phyloP scores from a whole-genome alignment of 35 echinoderm and acorn worm genomes.

The Strongylocentrotus purpuratus region DNA sequence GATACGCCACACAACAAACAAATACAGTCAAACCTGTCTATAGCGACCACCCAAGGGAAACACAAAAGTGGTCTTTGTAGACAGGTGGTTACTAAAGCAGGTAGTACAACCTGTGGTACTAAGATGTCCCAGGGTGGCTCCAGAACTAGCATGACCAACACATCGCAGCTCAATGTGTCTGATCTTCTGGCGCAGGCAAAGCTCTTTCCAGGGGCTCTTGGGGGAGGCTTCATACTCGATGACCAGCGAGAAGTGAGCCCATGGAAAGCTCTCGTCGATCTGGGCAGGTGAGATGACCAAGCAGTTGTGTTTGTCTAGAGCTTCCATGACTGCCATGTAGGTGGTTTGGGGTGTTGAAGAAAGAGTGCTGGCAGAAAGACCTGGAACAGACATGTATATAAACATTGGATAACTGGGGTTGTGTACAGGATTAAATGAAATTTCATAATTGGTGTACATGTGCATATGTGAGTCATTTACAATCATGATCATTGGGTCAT shows the following conservation, averaged over 20 bases:
- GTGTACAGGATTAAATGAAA: too few species aligned
- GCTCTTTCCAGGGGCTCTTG: conserved; percentile 60
- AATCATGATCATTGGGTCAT: too few species aligned
- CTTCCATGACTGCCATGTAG: conserved; percentile 42
- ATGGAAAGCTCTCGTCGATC: conserved; percentile 73
- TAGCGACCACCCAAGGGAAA: too few species aligned
- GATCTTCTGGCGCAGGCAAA: conserved; percentile 80
- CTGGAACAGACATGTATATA: neutral
- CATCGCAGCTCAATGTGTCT: conserved; percentile 63
- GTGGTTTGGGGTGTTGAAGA: neutral
- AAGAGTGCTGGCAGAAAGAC: neutral
- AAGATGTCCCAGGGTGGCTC: neutral
- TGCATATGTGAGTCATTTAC: too few species aligned
- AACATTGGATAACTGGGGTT: too few species aligned
- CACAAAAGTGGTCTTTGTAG: too few species aligned
- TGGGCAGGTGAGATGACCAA: conserved; percentile 52
- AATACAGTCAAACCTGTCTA: too few species aligned
- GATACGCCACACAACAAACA: too few species aligned
- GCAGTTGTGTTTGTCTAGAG: conserved; percentile 72
- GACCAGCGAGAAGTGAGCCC: conserved; percentile 85
- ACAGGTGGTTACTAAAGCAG: too few species aligned
- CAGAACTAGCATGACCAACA: neutral
- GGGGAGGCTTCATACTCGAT: conserved; percentile 56
- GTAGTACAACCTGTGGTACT: neutral
- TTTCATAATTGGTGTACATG: too few species aligned